Base-by-base conservation (phyloP, 2,113 vertebrate species). In the Climacteris rufus region DNA sequence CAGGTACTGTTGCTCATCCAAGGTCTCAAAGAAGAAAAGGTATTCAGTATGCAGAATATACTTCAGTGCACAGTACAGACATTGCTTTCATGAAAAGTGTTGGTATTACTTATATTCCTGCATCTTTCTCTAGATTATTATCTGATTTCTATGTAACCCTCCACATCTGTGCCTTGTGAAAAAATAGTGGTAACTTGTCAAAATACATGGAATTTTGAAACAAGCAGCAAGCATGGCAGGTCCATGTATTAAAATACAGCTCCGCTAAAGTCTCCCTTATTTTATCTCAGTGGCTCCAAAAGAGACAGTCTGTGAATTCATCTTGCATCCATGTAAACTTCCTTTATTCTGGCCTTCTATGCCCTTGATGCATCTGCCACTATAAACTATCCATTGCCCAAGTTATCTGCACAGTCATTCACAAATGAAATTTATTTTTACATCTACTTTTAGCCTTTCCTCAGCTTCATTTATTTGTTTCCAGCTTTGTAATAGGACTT, bases 1-100 rank as follows among this genome's bases (percentile, higher is more conserved):
- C 65, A 92, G 94, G 83, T 97, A 95, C 40, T 42, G 11, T 33
- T 93, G 80, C 93, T 97, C 56, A 65, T 68, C 54, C 52, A 45
- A 78, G 52, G 31, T 81, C 37, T 94, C 72, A 78, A 92, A 93
- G 35, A 78, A 39, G 86, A 94, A 93, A 71, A 53, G 49, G n/a
- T 54, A 49, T 22, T 68, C 25, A 78, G 15, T 23, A 71, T 23
- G 18, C 39, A 86, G 52, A 92, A 61, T 63, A 30, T 18, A 78
- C 35, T 80, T 88, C 70, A 90, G 86, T 40, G 30, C 23, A 77
- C 5, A 4, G 2, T 83, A 66, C 18, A 11, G 7, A 45, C 72
- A 65, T 24, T 81, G 12, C 24, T 60, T 72, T 71, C n/a, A 76
- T 33, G 33, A 42, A 63, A 56, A 87, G 31, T 18, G 24, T 35